phyloP scores from a whole-genome alignment of 2,797 vertebrate genomes.

The Hozukius guyotensis region DNA sequence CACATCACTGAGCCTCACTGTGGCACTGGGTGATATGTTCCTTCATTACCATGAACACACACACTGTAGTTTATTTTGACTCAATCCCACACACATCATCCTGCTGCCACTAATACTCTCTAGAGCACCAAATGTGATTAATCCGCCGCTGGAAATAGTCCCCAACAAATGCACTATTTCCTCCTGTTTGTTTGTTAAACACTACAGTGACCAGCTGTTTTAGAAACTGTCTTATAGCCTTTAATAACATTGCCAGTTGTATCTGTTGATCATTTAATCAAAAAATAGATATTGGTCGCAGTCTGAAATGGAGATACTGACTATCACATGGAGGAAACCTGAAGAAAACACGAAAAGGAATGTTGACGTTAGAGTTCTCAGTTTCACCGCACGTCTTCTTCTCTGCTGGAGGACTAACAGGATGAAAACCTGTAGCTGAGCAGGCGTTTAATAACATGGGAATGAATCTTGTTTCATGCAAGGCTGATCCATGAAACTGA shows the following conservation, averaged over 20 bases:
- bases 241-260: background rate
- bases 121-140: too few species aligned
- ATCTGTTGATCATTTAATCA: background rate
- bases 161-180: background rate
- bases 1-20: too few species aligned
- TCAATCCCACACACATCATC: too few species aligned
- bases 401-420: slow-evolving; percentile 17
- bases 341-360: accelerated
- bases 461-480: slow-evolving; percentile 17
- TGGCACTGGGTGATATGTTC: too few species aligned
- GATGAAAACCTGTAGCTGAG: background rate
- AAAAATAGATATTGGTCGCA: background rate
- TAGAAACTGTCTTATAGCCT: background rate
- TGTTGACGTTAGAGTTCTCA: background rate
- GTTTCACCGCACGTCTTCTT: background rate
- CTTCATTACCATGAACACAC: too few species aligned
- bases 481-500: slow-evolving; percentile 5
- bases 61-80: too few species aligned
- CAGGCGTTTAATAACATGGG: background rate
- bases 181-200: background rate
- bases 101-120: too few species aligned
- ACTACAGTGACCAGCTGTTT: background rate
- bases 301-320: background rate
- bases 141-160: background rate
- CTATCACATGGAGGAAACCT: background rate